These are phyloP conservation scores for Gandaritis pyraliata DNA, from an alignment of 2,888 invertebrate species.

Conservation along the genomic window DNA sequence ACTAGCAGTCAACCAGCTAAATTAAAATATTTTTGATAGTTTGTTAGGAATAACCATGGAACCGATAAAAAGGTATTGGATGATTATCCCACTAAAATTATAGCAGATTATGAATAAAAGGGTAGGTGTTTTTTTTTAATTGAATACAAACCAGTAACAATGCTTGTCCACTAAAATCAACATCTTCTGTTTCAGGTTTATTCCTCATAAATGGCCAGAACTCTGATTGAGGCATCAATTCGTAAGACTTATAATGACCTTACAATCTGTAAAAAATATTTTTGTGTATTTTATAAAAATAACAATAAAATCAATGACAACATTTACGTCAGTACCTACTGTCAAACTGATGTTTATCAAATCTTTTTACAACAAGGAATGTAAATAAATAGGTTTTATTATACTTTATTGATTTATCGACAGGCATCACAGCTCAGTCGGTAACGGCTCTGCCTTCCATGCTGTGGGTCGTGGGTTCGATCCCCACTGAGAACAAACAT, in stretches of 20 bases:
- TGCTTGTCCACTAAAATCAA: slow-evolving; percentile 27
- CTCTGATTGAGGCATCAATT: slow-evolving; percentile 66
- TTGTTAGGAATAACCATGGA: no score
- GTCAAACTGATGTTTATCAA: slow-evolving; percentile 2
- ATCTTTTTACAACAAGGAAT: not conserved
- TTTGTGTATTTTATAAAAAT: slow-evolving; percentile 20
- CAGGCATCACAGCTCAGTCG: no score
- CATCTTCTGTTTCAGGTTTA: slow-evolving; percentile 33
- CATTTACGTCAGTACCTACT: slow-evolving; percentile 17
- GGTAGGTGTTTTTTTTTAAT: not conserved
- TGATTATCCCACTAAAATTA: no score
- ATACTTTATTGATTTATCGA: no score
- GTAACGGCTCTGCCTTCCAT: no score
- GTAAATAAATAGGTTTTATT: not conserved
- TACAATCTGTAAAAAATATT: slow-evolving; percentile 8
- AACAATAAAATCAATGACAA: slow-evolving; percentile 21
- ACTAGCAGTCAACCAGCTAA: no score
- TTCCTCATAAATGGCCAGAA: slow-evolving; percentile 62
- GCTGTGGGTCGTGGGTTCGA: no score
- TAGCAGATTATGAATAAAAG: no score
- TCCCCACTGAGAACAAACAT: no score
- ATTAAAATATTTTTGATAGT: no score
- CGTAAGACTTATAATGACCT: slow-evolving; percentile 15
- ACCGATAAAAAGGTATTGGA: no score
- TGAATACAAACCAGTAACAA: slow-evolving; percentile 29